Evolutionary conservation across 2,888 invertebrate species (phyloP).

Genomic region (Stegana nigrithorax): DNA sequence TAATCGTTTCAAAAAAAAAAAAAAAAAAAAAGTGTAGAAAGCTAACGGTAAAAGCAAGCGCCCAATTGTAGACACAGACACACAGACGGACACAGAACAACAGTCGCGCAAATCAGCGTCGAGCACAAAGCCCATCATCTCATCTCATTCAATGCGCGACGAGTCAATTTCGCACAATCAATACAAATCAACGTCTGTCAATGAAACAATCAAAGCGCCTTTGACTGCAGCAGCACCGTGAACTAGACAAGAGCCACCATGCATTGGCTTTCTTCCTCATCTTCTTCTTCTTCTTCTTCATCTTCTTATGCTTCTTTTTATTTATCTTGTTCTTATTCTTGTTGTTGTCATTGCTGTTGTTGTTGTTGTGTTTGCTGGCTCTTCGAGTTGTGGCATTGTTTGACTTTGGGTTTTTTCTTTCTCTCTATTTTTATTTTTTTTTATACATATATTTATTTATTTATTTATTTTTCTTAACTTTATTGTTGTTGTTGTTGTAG

Average conservation of each 20-base stretch:
- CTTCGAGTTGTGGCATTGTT: background rate
- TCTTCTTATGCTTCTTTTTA: no score
- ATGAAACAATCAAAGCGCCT: background rate
- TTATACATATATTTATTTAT: slow-evolving; percentile 22
- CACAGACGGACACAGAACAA: no score
- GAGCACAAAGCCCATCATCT: background rate
- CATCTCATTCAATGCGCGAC: no score
- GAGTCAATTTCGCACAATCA: slow-evolving; percentile 34
- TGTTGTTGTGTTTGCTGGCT: no score
- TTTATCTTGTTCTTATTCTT: no score
- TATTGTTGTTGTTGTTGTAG: no score
- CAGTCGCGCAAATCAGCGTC: background rate
- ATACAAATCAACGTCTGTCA: slow-evolving; percentile 60
- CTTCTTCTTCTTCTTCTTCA: no score
- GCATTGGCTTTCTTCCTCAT: no score
- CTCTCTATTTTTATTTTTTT: slow-evolving; percentile 4
- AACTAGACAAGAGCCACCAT: no score
- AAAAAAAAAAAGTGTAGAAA: background rate
- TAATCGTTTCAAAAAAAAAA: background rate
- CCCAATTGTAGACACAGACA: background rate
- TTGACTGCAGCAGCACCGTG: background rate
- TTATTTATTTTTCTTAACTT: slow-evolving; percentile 38
- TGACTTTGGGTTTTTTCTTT: slow-evolving; percentile 4
- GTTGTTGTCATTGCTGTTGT: no score
- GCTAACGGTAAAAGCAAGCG: background rate